Base-by-base conservation (phyloP, 2,797 vertebrate species). In the Gymnoscopelus microlampas region DNA sequence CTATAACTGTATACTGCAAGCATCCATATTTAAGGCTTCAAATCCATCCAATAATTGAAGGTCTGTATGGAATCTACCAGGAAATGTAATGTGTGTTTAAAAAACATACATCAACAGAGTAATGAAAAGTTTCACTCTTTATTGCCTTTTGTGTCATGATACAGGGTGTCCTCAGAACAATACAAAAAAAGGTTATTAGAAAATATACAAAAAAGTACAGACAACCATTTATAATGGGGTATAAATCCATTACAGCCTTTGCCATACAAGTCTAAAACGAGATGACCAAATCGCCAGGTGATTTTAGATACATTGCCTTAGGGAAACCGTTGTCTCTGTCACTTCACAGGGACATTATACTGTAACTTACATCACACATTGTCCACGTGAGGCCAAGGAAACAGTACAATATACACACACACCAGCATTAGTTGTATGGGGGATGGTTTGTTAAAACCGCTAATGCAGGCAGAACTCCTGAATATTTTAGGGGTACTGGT, bases 171-270 rank as follows among this genome's bases (percentile, higher is more conserved):
- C 71, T 74, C 66, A 66, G 70, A 76, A 77, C 83, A 83, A 80
- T 92, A 91, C 80, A 89, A 90, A 88, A 80, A 76, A 88, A 79
- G 66, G 59, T 78, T 72, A 82, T 80, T 85, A 86, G 57, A 85
- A 91, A 91, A 90, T 86, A 88, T 90, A 90, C 83, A 87, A 85
- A 89, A 90, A 85, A 77, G 73, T 79, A 89, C 77, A 89, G 60
- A 49, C 47, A 63, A 80, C 82, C 79, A 89, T 78, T 89, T 81
- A 91, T 74, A 70, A 86, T 81, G 55, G 68, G 55, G 60, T 73
- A 79, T 81, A 78, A 26, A 71, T 79, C 57, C 73, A 60, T 60
- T 74, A 32, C 72, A 53, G 55, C 66, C 2, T 39, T 63, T 80
- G 80, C 75, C 54, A 69, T 74, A 85, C 58, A 79, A 81, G 73